Percentiles rank a stretch among this genome's conserved stretches.
Conservation (phyloP, 64 coral and sea anemone genomes). For the Actinia equina region DNA sequence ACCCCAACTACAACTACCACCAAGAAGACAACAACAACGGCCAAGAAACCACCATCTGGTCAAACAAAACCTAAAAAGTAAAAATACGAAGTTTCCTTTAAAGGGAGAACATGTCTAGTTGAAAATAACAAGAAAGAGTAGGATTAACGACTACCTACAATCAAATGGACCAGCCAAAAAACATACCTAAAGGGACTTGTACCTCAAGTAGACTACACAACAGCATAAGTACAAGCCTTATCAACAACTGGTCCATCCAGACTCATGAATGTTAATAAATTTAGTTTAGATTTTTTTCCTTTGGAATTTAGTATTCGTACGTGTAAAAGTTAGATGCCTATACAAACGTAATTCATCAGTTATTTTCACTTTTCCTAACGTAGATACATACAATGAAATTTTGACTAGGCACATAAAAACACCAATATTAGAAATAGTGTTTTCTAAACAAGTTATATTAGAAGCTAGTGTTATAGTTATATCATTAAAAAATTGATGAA, state of each 20-base stretch:
- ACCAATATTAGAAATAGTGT: background rate
- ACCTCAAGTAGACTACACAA: no score
- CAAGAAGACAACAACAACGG: constrained; percentile 13
- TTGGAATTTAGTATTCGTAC: background rate
- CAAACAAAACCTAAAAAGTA: constrained; percentile 3
- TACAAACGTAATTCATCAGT: background rate
- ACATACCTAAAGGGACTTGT: no score
- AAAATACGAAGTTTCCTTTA: background rate
- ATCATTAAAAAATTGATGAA: no score
- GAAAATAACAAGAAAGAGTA: background rate
- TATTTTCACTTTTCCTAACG: background rate
- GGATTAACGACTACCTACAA: background rate
- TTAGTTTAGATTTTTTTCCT: background rate
- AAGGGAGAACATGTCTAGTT: background rate
- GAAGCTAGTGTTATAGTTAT: background rate
- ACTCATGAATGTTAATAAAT: background rate
- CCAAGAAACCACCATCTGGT: constrained; percentile 22
- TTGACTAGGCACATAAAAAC: background rate
- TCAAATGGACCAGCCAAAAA: no score
- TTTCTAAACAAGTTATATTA: background rate
- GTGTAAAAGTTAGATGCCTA: background rate
- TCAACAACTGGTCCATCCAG: background rate
- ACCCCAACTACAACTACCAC: background rate
- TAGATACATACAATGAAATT: background rate
- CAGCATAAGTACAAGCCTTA: background rate